A percentile compares a stretch with the other conserved stretches of the same genome.
These are phyloP conservation scores for Colinus virginianus DNA, from an alignment of 2,113 vertebrate species.

Conservation along the genomic window DNA sequence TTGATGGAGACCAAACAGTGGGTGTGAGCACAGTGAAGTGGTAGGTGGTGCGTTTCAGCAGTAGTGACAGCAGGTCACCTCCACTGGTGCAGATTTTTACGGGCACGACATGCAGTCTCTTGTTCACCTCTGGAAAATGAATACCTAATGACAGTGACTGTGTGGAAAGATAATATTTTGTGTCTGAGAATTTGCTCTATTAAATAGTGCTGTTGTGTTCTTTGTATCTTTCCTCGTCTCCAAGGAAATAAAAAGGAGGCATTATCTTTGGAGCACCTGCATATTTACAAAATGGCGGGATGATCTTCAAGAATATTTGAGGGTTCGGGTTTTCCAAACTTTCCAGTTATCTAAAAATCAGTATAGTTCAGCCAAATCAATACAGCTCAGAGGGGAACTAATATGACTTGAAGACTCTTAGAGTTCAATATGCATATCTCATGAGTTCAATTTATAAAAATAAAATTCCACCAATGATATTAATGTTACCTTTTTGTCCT, in stretches of 20 bases:
- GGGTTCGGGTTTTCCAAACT: background rate
- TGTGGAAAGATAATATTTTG: too few species aligned
- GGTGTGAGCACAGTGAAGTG: too few species aligned
- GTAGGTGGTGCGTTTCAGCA: too few species aligned
- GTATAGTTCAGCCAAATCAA: background rate
- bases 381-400: background rate
- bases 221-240: background rate
- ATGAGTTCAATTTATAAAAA: background rate
- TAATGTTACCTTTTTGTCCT: background rate
- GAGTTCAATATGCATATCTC: background rate
- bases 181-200: too few species aligned
- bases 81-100: too few species aligned
- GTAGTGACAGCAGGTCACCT: too few species aligned
- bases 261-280: background rate
- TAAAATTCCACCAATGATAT: rapidly evolving
- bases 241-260: background rate
- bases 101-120: too few species aligned
- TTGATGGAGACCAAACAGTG: too few species aligned
- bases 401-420: background rate
- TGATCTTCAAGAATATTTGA: background rate
- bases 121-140: too few species aligned
- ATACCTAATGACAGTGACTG: too few species aligned
- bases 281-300: background rate
- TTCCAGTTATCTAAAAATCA: background rate
- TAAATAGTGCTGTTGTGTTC: too few species aligned